Evolutionary conservation across 2,113 vertebrate species (phyloP).

Genomic region (Scytalopus superciliaris): DNA sequence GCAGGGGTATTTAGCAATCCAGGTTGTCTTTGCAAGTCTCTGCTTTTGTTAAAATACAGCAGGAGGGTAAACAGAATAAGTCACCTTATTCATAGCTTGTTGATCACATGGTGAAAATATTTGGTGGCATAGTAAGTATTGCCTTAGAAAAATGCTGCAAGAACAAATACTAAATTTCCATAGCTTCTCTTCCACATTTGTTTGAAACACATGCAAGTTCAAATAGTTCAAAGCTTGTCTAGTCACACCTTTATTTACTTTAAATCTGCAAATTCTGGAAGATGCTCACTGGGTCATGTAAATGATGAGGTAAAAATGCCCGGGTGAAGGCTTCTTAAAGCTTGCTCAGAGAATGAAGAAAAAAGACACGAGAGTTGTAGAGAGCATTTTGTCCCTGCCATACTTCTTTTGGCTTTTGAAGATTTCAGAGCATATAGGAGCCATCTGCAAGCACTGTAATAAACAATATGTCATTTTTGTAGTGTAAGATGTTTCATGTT

Average conservation of each 20-base stretch:
- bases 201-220: fast-evolving
- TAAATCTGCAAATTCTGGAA: not conserved
- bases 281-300: not conserved
- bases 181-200: not conserved
- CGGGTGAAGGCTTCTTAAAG: not conserved
- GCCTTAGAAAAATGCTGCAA: not conserved
- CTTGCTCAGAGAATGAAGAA: not conserved
- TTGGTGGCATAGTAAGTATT: not conserved
- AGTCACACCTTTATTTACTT: not conserved
- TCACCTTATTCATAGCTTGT: not conserved
- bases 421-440: not conserved
- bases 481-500: not conserved
- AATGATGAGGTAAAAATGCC: not conserved
- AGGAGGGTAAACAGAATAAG: not conserved
- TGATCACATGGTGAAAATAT: not conserved
- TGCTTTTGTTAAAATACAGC: not conserved
- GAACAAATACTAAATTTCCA: not conserved
- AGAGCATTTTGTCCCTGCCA: not conserved
- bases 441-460: not conserved
- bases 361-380: not conserved
- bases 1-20: not conserved
- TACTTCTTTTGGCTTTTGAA: not conserved
- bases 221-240: not conserved
- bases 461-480: not conserved
- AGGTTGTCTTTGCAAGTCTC: not conserved